Percentiles rank a stretch among this genome's conserved stretches.
Conservation (phyloP, 2,113 vertebrate genomes). For the Lasiurus borealis region DNA sequence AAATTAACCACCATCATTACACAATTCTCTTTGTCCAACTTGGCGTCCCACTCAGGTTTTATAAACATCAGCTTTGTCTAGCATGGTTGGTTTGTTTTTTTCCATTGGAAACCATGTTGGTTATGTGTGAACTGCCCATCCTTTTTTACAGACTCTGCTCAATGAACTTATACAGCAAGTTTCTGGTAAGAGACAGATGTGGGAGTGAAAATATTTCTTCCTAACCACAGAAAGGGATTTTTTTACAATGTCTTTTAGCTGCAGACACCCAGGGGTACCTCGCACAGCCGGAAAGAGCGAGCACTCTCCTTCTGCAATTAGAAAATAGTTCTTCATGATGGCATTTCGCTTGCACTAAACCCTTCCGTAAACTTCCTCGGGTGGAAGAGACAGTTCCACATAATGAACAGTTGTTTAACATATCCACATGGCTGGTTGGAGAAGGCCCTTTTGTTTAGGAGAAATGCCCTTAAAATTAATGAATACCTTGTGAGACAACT, state of each 20-base stretch:
- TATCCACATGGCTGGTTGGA: not conserved
- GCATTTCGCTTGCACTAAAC: not conserved
- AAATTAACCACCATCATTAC: conserved; percentile 32
- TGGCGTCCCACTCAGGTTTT: conserved; percentile 56
- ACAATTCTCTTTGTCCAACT: conserved; percentile 44
- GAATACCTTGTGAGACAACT: not conserved
- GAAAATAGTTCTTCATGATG: not conserved
- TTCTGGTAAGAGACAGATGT: conserved; percentile 74
- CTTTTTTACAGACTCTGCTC: conserved; percentile 44
- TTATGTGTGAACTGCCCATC: conserved; percentile 63
- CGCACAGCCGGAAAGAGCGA: conserved; percentile 42
- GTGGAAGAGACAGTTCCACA: not conserved
- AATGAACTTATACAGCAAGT: conserved; percentile 58
- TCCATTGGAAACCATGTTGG: conserved; percentile 64
- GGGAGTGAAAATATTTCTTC: conserved; percentile 72
- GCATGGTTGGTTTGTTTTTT: not conserved
- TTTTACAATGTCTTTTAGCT: conserved; percentile 69
- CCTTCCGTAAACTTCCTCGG: conserved; percentile 6
- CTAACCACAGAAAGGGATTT: conserved; percentile 71
- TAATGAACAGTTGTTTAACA: conserved; percentile 43
- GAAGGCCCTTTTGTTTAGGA: conserved; percentile 19
- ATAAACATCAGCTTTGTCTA: conserved; percentile 65
- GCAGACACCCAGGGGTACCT: conserved; percentile 19
- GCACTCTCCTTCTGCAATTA: not conserved
- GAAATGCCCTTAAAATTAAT: not conserved